Percentiles rank a stretch among this genome's conserved stretches.
These are phyloP conservation scores for Anticlea derivata DNA, from an alignment of 2,888 invertebrate species.

Conservation along the genomic window DNA sequence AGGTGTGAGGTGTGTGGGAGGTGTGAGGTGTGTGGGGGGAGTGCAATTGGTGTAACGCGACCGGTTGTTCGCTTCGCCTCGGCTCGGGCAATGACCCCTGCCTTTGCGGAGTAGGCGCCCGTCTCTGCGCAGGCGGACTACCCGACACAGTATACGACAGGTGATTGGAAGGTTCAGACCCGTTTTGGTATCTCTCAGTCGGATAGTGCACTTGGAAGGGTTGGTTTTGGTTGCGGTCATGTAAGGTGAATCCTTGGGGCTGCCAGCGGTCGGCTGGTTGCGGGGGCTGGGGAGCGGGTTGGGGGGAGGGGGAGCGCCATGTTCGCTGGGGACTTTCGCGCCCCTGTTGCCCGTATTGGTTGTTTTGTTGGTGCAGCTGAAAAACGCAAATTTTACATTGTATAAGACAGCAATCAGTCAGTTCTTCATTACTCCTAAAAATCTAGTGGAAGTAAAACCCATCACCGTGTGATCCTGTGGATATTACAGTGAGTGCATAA, in stretches of 20 bases:
- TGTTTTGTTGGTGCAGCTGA: conserved; percentile 66
- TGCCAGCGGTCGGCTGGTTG: conserved; percentile 74
- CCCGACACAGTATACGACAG: conserved; percentile 79
- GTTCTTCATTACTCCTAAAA: not conserved
- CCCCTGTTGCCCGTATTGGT: conserved; percentile 51
- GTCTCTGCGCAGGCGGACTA: conserved; percentile 59
- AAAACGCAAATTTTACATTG: conserved; percentile 31
- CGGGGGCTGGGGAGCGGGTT: conserved; percentile 44
- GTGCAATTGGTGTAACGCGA: conserved; percentile 79
- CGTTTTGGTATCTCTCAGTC: conserved; percentile 85
- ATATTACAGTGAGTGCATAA: conserved; percentile 12
- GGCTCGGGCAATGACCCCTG: conserved; percentile 78
- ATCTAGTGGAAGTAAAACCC: conserved; percentile 2
- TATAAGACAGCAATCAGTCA: not conserved
- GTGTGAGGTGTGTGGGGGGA: conserved; percentile 82
- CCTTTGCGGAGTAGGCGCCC: conserved; percentile 80
- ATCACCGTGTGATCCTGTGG: conserved; percentile 11
- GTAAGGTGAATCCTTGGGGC: conserved; percentile 86
- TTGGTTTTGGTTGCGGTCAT: conserved; percentile 73
- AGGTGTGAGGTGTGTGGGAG: conserved; percentile 77
- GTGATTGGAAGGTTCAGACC: conserved; percentile 84
- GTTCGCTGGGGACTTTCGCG: conserved; percentile 65
- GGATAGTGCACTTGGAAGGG: conserved; percentile 69
- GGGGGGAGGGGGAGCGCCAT: conserved; percentile 73
- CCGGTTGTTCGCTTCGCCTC: conserved; percentile 48